A percentile compares a stretch with the other conserved stretches of the same genome.
Conservation (phyloP, 2,888 invertebrate genomes). For the Protonemura montana region DNA sequence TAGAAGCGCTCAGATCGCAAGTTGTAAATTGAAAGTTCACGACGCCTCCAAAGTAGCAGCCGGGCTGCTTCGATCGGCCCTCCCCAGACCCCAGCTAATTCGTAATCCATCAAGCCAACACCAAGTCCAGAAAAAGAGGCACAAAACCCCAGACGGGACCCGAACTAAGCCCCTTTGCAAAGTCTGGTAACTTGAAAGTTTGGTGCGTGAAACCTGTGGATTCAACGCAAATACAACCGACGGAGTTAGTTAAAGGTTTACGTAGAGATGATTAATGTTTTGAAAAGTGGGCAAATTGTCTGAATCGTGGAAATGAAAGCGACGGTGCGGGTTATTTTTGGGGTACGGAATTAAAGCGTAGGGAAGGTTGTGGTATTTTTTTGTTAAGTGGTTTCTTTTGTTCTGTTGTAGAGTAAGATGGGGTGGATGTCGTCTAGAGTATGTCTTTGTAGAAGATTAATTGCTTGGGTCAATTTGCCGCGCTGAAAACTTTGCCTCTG, state of each 20-base stretch:
- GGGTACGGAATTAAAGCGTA: background rate
- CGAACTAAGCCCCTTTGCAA: too few relatives aligned
- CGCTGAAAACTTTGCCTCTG: too few relatives aligned
- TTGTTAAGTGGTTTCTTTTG: background rate
- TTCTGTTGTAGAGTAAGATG: background rate
- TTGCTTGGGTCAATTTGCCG: background rate
- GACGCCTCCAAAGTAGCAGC: background rate
- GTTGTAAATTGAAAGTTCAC: too few relatives aligned
- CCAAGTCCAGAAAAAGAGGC: background rate
- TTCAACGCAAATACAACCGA: background rate
- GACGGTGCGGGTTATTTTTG: background rate
- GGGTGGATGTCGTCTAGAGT: background rate
- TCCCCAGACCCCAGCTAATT: background rate
- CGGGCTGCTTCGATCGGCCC: background rate
- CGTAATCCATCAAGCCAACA: background rate
- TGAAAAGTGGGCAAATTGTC: background rate
- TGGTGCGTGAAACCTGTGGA: background rate
- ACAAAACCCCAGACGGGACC: too few relatives aligned
- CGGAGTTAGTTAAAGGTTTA: background rate
- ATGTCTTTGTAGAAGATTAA: background rate
- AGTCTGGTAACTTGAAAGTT: too few relatives aligned
- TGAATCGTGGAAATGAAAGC: background rate
- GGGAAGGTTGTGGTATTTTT: background rate
- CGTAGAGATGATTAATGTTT: background rate
- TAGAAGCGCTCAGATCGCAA: too few relatives aligned